phyloP scores from a whole-genome alignment of 2,888 invertebrate genomes.

The Muscina levida region DNA sequence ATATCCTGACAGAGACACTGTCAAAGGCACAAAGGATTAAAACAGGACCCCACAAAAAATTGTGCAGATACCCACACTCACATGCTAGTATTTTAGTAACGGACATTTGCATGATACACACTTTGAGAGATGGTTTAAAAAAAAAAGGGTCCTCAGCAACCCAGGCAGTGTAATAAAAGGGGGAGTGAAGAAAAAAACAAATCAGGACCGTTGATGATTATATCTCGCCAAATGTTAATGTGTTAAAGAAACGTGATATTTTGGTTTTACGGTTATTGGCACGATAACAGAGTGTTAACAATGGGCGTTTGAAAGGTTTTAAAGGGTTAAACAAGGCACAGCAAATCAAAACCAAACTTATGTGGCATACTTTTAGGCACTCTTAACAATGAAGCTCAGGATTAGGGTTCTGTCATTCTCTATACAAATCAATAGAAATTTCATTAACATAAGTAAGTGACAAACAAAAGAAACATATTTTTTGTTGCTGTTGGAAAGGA shows the following conservation, averaged over 20 bases:
- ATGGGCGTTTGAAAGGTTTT: constrained; percentile 15
- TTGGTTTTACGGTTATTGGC: constrained; percentile 11
- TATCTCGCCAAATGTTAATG: constrained; percentile 13
- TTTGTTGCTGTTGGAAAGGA: neutral
- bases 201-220: constrained; percentile 13
- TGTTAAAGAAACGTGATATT: neutral
- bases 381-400: neutral
- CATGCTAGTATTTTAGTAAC: neutral
- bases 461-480: neutral
- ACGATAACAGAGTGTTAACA: constrained; percentile 26
- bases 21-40: neutral
- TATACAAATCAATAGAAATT: constrained; percentile 8
- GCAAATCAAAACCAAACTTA: neutral
- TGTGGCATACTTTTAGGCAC: constrained; percentile 7
- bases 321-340: constrained; percentile 3
- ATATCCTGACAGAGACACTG: neutral
- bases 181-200: constrained; percentile 11
- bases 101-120: constrained; percentile 4
- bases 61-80: neutral
- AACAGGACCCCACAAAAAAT: neutral
- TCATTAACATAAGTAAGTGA: neutral
- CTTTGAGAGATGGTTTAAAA: too few species aligned
- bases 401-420: neutral
- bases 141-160: too few species aligned
- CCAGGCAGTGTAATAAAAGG: neutral